Evolutionary conservation across 2,888 invertebrate species (phyloP), one percentile per base, ranked within the genome.

Genomic region (Iphiclides podalirius): DNA sequence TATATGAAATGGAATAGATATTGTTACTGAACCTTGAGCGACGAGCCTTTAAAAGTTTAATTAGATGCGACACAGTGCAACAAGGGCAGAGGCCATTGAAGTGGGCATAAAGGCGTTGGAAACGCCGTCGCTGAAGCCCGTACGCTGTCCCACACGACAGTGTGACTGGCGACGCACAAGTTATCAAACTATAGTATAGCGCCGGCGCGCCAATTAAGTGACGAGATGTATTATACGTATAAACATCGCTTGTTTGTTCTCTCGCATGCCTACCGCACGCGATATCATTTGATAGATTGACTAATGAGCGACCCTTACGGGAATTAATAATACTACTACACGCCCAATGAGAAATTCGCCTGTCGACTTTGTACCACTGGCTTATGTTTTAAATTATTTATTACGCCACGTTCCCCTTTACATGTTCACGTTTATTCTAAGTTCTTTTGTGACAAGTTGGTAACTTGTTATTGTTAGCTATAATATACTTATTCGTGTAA

Each of bases 251-350:
- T 47, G 47, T 53, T 47, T 49, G 50, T 46, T n/a, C n/a, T 47
- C 43, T 50, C 43, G 37, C 47, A 38, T 47, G 48, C 46, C 42
- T 34, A 16, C 50, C 47, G 55, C 57, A 58, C 54, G 58, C 58
- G 53, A 59, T 58, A 52, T 53, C 55, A 40, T 68, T 71, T 69
- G 67, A 72, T 70, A 70, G 64, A 72, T 72, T 74, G 70, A 74
- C 67, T 74, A 73, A 72, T 75, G 70, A 66, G 64, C 63, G 63
- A 70, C 68, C 69, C 67, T 50, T 54, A 34, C 58, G 52, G n/a
- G 52, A 55, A 57, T 54, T 57, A 53, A 58, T 56, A 57, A 59
- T 57, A 50, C 12, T 37, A n/a, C 31, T 53, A 60, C 61, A 59
- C 45, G 55, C 52, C 53, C 60, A 54, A 61, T 56, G 58, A 60